Base-by-base conservation (phyloP, 1,140 invertebrate species). In the Monomorium pharaonis region DNA sequence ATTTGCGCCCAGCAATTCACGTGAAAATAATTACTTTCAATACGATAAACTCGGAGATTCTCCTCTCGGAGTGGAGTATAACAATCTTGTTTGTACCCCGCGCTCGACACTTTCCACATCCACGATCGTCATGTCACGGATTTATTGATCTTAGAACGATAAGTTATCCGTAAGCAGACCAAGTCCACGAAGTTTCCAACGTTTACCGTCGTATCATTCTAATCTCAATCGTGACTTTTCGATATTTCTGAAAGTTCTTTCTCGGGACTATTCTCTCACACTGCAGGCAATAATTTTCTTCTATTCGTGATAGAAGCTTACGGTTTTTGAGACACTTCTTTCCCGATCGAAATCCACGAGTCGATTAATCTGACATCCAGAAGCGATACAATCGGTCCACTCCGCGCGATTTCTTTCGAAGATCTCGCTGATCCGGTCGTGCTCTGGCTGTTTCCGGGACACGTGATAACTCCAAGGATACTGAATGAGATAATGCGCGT, bases 41-140 rank as follows among this genome's bases (percentile, higher is more conserved):
- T n/a, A n/a, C 14, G 33, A 75, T 47, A 12, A 18, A 42, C 18
- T 56, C 12, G 18, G 24, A 47, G 54, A 56, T 81, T 37, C n/a
- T n/a, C n/a, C 24, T 54, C 5, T 24, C 21, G 21, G 27, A 14
- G 33, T 3, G 9, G n/a, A 42, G 18, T 63, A 27, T 81, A 72
- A 70, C 14, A 58, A 74, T 58, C 51, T 74, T 83, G 37, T 83
- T 83, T 83, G 58, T 69, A 70, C 12, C 70, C 33, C 30, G 14
- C 30, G 14, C 12, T 51, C 33, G 33, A 10, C 27, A 70, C 42
- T 77, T 77, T 63, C 58, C 75, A 85, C 47, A 78, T 60, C 65
- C 16, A 84, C 60, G 78, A 62, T 90, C 84, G 76, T 69, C 24
- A 75, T 84, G 78, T 89, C 74, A 56, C 51, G 47, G 10, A 27